These are phyloP conservation scores for Danaus chrysippus DNA, from an alignment of 2,888 invertebrate genomes.

Conservation along the genomic window DNA sequence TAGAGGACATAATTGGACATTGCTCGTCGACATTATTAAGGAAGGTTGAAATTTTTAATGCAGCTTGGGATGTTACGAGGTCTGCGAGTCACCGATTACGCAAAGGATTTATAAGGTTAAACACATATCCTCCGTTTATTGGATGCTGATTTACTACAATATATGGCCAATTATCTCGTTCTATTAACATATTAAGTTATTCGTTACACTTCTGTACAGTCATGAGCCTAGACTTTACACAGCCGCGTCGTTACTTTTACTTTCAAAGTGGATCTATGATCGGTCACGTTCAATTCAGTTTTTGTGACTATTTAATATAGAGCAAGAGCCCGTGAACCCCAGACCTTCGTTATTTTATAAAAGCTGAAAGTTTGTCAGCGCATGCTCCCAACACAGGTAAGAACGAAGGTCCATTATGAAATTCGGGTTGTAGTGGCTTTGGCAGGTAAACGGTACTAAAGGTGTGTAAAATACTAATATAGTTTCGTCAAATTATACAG, in stretches of 20 bases:
- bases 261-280: background rate
- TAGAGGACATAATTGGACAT: background rate
- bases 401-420: too few relatives aligned
- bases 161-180: too few relatives aligned
- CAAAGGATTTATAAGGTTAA: slow-evolving; percentile 19
- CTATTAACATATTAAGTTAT: too few relatives aligned
- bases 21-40: slow-evolving; percentile 32
- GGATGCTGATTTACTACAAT: background rate
- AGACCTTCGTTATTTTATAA: too few relatives aligned
- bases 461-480: too few relatives aligned
- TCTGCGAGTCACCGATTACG: slow-evolving; percentile 26
- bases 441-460: too few relatives aligned
- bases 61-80: slow-evolving; percentile 41
- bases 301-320: slow-evolving; percentile 15
- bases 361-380: too few relatives aligned
- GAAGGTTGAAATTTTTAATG: slow-evolving; percentile 47
- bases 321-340: too few relatives aligned
- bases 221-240: background rate
- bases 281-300: background rate
- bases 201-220: too few relatives aligned
- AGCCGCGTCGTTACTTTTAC: background rate
- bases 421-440: too few relatives aligned
- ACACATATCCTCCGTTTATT: slow-evolving; percentile 16
- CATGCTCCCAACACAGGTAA: too few relatives aligned
- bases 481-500: too few relatives aligned